Evolutionary conservation across 2,113 vertebrate genomes (phyloP), one percentile per base, ranked within the genome.

Genomic region (Smithornis capensis): DNA sequence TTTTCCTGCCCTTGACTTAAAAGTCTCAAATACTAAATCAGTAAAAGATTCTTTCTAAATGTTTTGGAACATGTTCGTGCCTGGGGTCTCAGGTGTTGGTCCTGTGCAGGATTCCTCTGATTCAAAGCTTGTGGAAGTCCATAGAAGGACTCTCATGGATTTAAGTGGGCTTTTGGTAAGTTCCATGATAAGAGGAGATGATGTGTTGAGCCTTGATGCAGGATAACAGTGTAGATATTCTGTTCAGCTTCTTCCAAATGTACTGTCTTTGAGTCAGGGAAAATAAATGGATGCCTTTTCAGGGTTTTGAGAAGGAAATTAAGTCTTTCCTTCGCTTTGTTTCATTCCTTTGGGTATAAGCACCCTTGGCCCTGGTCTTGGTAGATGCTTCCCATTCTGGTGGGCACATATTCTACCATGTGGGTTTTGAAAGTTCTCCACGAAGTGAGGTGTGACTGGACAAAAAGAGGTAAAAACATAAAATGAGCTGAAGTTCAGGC

Each of bases 401-500:
- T 59, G 40, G 35, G 44, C 83, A 71, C 75, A 75, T 83, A 68
- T 82, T 93, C 87, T 94, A 35, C 69, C 95, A 52, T 21, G 9
- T 60, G 65, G 90, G 38, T 71, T 92, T 88, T 81, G 70, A 67
- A 96, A 96, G 67, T 87, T 77, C 31, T 13, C 25, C 45, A 44
- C 44, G 50, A 70, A 78, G 78, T 78, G 92, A 87, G 90, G 87
- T 47, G 55, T 40, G 29, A 93, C 86, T 94, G 52, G 50, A 77
- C 89, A 95, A 86, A 92, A 55, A 88, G 52, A 60, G 38, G 28
- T 52, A 92, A 95, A 96, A 92, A 94, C 27, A 7, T 42, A 25
- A 95, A 92, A 90, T 73, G 85, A 94, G 28, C 75, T 92, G 73
- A 93, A 95, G 49, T 94, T 97, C 89, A 95, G 52, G 80, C 89